Conservation (phyloP, 2,888 invertebrate species). For the Drosophila nr. medialis region DNA sequence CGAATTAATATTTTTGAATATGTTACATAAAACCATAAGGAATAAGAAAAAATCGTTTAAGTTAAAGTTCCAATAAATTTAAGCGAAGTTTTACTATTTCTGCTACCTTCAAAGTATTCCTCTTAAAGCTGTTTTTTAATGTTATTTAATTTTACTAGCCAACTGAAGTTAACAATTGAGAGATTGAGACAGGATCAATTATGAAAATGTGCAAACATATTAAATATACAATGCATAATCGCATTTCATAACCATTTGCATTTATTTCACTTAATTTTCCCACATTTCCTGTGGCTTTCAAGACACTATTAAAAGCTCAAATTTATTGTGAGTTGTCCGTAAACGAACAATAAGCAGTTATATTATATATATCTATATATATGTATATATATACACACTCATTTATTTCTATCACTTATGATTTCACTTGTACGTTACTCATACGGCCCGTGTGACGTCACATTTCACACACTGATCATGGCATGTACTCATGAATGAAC, state of each 20-base stretch:
- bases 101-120: not conserved
- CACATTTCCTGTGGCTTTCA: constrained; percentile 3
- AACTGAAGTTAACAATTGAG: not conserved
- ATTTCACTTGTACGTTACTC: constrained; percentile 47
- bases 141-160: not conserved
- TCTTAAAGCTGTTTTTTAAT: not conserved
- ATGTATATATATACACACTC: not conserved
- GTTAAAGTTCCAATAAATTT: not conserved
- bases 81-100: not conserved
- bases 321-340: not conserved
- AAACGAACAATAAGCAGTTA: constrained; percentile 12
- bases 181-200: not conserved
- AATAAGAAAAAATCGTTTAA: not conserved
- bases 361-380: not conserved
- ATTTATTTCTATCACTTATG: constrained; percentile 11
- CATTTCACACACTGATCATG: constrained; percentile 24
- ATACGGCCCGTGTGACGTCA: constrained; percentile 59
- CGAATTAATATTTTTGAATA: not conserved
- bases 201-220: not conserved
- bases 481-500: constrained; percentile 30
- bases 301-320: not conserved
- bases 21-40: no score
- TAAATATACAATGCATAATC: not conserved
- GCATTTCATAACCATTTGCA: constrained; percentile 3
- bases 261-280: constrained; percentile 4